Conservation (phyloP, 2,888 invertebrate species). For the Philhelius pedissequus region DNA sequence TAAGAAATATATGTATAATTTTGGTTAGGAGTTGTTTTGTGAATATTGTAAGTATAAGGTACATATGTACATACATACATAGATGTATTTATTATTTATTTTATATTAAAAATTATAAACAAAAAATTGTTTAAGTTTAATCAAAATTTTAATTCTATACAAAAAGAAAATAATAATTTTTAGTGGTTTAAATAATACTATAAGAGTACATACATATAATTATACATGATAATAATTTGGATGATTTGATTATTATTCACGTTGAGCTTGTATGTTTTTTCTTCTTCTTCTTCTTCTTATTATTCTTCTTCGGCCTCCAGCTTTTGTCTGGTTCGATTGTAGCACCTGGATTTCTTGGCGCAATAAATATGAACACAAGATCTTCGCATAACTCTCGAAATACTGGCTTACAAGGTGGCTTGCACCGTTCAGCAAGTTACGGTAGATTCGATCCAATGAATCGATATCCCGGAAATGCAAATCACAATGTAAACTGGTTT, state of each 20-base stretch:
- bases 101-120: background rate
- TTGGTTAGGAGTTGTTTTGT: background rate
- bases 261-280: conserved; percentile 63
- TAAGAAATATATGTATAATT: too few relatives aligned
- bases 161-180: background rate
- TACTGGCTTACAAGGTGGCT: conserved; percentile 70
- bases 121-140: background rate
- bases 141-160: background rate
- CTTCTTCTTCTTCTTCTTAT: conserved; percentile 65
- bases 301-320: conserved; percentile 68
- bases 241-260: conserved; percentile 31
- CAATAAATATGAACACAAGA: conserved; percentile 76
- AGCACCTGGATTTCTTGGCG: conserved; percentile 77
- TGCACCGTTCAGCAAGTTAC: conserved; percentile 60
- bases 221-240: conserved; percentile 45
- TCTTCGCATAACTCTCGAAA: conserved; percentile 73
- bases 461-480: conserved; percentile 68
- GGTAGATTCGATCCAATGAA: conserved; percentile 60
- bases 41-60: background rate
- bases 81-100: background rate
- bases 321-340: conserved; percentile 77
- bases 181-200: conserved; percentile 27
- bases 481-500: conserved; percentile 69
- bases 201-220: conserved; percentile 67
- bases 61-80: background rate